Base-by-base conservation (phyloP, 2,113 vertebrate species). In the Cardinalis cardinalis region DNA sequence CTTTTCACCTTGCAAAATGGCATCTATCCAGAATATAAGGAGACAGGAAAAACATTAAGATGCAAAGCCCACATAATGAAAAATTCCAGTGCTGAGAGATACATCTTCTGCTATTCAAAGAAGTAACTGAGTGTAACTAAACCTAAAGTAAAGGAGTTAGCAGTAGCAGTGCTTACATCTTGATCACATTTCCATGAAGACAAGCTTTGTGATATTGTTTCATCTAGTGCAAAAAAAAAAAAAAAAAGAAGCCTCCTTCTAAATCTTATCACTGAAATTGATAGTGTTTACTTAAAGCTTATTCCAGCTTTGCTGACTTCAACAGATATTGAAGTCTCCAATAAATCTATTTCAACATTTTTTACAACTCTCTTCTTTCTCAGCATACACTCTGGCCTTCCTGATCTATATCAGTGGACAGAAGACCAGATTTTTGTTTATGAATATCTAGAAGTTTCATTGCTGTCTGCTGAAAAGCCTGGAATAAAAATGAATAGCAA, bases 221-320 rank as follows among this genome's bases (percentile, higher is more conserved):
- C 64, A 18, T 65, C 89, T 92, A 70, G 61, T 38, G 84, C 32
- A 78, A 82, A 91, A 78, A 73, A 91, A 83, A 76, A 90, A 76
- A 73, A 91, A 78, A 76, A 84, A 6, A 77, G 53, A 90, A 94
- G 70, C 56, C 51, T 69, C 74, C 78, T 90, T 93, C 89, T 95
- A 95, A 96, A 96, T 89, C 92, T 97, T 96, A 95, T 96, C 92
- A 95, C 28, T 0, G 36, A 97, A 95, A 96, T 94, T 92, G 95
- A 88, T 93, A 94, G 95, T 93, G 92, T 93, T 96, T 94, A 96
- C 94, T 95, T 96, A 96, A 92, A 88, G 88, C 94, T 93, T 96
- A 89, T 91, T 94, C 84, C 56, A 89, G 91, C 83, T 92, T 94
- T 95, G 69, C 89, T 95, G 92, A 95, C 90, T 95, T 95, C 79